These are phyloP conservation scores for Dendrocincla tyrannina DNA, from an alignment of 2,797 vertebrate genomes.

Conservation along the genomic window DNA sequence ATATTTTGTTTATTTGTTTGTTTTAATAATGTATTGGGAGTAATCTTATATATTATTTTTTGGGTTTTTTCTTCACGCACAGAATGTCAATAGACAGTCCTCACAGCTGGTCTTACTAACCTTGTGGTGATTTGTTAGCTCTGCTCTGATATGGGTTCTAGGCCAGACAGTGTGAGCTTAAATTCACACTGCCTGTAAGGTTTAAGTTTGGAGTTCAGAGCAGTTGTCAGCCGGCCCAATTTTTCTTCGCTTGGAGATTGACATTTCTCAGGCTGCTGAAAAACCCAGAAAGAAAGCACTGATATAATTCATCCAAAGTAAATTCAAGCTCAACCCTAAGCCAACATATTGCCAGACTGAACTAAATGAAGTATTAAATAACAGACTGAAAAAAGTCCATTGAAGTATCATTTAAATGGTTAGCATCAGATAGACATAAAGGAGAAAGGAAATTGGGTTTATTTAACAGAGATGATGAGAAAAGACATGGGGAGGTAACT, in stretches of 20 bases:
- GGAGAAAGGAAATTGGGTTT: neutral
- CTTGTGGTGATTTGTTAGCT: neutral
- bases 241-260: neutral
- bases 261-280: neutral
- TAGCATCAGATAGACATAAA: neutral
- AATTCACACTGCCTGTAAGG: neutral
- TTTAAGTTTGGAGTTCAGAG: neutral
- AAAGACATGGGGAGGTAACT: neutral
- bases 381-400: neutral
- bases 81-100: neutral
- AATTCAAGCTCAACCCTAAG: neutral
- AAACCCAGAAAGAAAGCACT: neutral
- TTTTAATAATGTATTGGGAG: neutral
- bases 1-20: neutral
- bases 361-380: neutral
- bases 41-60: neutral
- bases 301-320: neutral
- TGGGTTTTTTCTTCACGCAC: neutral
- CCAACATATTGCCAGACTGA: neutral
- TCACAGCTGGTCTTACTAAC: neutral
- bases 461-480: neutral
- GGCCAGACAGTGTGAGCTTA: neutral
- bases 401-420: neutral
- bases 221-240: neutral
- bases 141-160: neutral